A percentile compares a stretch with the other conserved stretches of the same genome.
phyloP scores from a whole-genome alignment of 2,797 vertebrate species.

The Eutrigla gurnardus region DNA sequence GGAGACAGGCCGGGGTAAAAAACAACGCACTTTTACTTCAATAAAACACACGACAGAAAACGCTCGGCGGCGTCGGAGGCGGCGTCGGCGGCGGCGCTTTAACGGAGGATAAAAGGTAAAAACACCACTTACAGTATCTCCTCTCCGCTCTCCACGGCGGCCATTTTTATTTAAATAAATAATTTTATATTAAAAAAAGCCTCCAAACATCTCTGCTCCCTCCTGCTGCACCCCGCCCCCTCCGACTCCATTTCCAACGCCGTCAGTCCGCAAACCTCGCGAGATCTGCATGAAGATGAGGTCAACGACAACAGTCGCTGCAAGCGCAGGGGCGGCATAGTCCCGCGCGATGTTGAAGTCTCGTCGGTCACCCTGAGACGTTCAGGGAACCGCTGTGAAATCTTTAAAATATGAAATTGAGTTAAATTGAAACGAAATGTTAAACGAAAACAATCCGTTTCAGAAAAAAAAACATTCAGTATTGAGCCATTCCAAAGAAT shows the following conservation, averaged over 20 bases:
- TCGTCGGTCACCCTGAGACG: slow-evolving; percentile 1
- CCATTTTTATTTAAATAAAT: slow-evolving; percentile 94
- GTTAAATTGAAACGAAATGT: neutral
- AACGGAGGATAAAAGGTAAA: slow-evolving; percentile 72
- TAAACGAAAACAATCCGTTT: neutral
- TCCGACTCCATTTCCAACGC: slow-evolving; percentile 73
- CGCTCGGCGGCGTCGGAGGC: slow-evolving; percentile 37
- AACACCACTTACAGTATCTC: slow-evolving; percentile 89
- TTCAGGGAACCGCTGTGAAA: slow-evolving; percentile 8
- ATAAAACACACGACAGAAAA: slow-evolving; percentile 76
- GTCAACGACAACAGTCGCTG: neutral
- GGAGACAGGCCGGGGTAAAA: slow-evolving; percentile 77
- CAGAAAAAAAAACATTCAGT: neutral
- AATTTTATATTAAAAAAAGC: slow-evolving; percentile 87
- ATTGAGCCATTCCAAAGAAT: neutral
- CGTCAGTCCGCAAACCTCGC: slow-evolving; percentile 68
- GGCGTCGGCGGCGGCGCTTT: slow-evolving; percentile 43
- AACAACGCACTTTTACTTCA: slow-evolving; percentile 76
- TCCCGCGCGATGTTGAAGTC: slow-evolving; percentile 61
- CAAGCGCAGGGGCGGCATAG: slow-evolving; percentile 28
- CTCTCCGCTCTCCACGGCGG: slow-evolving; percentile 91
- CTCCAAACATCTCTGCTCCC: slow-evolving; percentile 86
- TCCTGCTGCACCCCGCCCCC: slow-evolving; percentile 82
- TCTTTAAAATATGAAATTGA: neutral
- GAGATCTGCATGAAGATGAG: slow-evolving; percentile 56